phyloP scores from a whole-genome alignment of 2,113 vertebrate species.

The Sinocyclocheilus anophthalmus region DNA sequence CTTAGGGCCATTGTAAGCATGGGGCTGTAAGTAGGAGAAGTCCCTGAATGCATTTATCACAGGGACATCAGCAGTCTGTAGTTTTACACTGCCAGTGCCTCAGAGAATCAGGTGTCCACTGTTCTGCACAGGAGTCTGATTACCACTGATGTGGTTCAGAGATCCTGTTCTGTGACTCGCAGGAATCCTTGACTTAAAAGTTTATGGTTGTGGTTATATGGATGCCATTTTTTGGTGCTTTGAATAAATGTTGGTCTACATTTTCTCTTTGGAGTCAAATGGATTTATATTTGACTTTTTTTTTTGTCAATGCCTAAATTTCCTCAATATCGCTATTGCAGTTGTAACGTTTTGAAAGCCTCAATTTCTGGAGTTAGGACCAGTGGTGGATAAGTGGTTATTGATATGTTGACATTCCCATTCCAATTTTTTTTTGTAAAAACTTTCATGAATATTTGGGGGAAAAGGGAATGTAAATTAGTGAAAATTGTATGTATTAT shows the following conservation, averaged over 20 bases:
- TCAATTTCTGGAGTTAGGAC: too few species aligned
- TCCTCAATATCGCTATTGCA: not conserved
- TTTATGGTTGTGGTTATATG: conserved; percentile 2
- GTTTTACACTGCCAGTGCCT: conserved; percentile 23
- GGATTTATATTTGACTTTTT: not conserved
- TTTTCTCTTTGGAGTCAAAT: not conserved
- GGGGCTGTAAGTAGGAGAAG: not conserved
- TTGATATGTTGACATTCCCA: not conserved
- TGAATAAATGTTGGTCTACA: not conserved
- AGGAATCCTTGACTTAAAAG: conserved; percentile 9
- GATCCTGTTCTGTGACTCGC: conserved; percentile 38
- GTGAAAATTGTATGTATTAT: too few species aligned
- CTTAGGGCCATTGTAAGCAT: conserved; percentile 26
- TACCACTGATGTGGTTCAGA: conserved; percentile 48
- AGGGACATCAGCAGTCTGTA: conserved; percentile 19
- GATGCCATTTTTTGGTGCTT: not conserved
- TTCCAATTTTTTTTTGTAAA: too few species aligned
- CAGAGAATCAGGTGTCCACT: conserved; percentile 48
- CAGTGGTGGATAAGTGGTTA: too few species aligned
- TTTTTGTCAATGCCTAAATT: not conserved
- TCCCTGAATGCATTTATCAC: conserved; percentile 29
- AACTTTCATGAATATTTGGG: too few species aligned
- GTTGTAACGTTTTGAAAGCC: not conserved
- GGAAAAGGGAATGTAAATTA: too few species aligned
- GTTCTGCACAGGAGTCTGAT: conserved; percentile 15